phyloP scores from a whole-genome alignment of 2,888 invertebrate species.

The Clistopyga incitator region DNA sequence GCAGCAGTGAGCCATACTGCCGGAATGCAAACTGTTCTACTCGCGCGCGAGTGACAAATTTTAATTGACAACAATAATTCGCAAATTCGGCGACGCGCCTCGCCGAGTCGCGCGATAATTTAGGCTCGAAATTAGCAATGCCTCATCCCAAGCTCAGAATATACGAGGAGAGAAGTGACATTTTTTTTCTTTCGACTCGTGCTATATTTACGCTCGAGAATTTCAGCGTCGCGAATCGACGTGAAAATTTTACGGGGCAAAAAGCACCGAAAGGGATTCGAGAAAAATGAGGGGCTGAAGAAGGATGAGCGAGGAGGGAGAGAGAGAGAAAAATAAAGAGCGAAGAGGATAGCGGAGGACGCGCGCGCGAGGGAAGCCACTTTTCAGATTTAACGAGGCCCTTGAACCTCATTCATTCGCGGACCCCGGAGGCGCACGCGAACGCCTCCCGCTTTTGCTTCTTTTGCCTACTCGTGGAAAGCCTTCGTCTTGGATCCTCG shows the following conservation, averaged over 20 bases:
- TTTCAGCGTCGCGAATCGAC: neutral
- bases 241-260: constrained; percentile 21
- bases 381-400: constrained; percentile 69
- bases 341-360: neutral
- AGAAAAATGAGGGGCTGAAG: constrained; percentile 16
- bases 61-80: constrained; percentile 38
- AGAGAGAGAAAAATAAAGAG: constrained; percentile 5
- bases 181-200: neutral
- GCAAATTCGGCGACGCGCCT: constrained; percentile 14
- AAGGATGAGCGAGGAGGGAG: constrained; percentile 5
- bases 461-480: constrained; percentile 26
- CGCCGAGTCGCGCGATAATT: constrained; percentile 15
- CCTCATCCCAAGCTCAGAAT: neutral
- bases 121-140: constrained; percentile 13
- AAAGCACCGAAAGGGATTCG: constrained; percentile 10
- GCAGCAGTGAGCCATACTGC: constrained; percentile 7
- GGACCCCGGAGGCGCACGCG: constrained; percentile 33
- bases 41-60: constrained; percentile 18
- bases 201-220: constrained; percentile 2
- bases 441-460: constrained; percentile 20
- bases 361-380: constrained; percentile 59
- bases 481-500: constrained; percentile 28
- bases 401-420: constrained; percentile 69
- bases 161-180: constrained; percentile 1
- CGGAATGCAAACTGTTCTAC: constrained; percentile 13